Evolutionary conservation across 2,113 vertebrate genomes (phyloP), one percentile per base, ranked within the genome.

Genomic region (Campylomormyrus tamandua): DNA sequence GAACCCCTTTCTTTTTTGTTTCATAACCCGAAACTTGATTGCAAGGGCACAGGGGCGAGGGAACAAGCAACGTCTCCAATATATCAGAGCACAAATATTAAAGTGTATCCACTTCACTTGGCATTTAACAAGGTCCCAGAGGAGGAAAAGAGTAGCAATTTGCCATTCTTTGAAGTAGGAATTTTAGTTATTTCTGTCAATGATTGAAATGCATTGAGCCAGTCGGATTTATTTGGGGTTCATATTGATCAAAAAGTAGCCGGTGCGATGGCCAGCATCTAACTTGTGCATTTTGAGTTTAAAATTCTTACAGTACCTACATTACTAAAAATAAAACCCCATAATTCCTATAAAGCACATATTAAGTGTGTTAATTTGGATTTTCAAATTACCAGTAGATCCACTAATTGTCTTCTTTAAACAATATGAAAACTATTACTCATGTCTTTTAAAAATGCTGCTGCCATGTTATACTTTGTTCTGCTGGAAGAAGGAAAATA

Each of bases 91-190:
- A 42, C 48, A 83, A 56, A 31, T 56, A 87, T 87, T 87, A 56
- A 35, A 83, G 42, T 27, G 88, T 50, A 89, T 83, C 74, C 50
- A 35, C 88, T 89, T 35, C 50, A 52, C 42, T 35, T 77, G 50
- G 31, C 77, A 52, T 89, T 83, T 89, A 89, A 89, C 88, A 89
- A 89, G 88, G 77, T 39, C 74, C 74, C 74, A 1, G 49, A 45
- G 88, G 88, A 89, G 74, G 46, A 83, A 74, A 56, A 42, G 35
- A 45, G 49, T 83, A 80, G 35, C 39, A 52, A 56, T 53, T 89
- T 89, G 52, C 49, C 10, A 56, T 89, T 89, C 74, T 80, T 89
- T 89, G 88, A 89, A 83, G 74, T 83, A 83, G 13, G 74, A 89
- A 83, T 83, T 89, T 50, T 89, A 45, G 70, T 83, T 89, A 83